Conservation (phyloP, 2,888 invertebrate species). For the Nasonia oneida region DNA sequence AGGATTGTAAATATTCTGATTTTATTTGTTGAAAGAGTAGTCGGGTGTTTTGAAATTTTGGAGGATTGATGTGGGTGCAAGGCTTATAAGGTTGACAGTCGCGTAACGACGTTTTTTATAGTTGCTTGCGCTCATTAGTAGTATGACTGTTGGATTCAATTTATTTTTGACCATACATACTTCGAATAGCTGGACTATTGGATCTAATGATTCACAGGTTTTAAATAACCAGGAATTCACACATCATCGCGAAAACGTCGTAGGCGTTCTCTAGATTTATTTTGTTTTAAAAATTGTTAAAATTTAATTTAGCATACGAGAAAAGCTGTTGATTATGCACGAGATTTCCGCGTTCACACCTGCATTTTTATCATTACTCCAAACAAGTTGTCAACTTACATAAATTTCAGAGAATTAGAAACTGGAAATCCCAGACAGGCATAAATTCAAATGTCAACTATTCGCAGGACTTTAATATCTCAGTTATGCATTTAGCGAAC, state of each 20-base stretch:
- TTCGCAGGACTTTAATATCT: constrained; percentile 16
- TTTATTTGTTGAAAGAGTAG: neutral
- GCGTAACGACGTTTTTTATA: neutral
- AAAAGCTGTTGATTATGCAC: neutral
- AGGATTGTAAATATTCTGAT: neutral
- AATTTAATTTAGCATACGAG: too few relatives aligned
- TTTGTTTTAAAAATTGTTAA: too few relatives aligned
- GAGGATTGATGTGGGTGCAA: neutral
- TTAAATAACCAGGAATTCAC: neutral
- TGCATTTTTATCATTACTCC: neutral
- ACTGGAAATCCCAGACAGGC: neutral
- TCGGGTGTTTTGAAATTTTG: neutral
- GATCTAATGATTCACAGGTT: neutral
- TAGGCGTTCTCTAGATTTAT: too few relatives aligned
- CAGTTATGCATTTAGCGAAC: constrained; percentile 17
- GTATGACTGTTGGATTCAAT: neutral
- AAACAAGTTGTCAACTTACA: neutral
- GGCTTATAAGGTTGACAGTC: neutral
- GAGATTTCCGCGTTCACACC: neutral
- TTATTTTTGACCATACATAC: neutral
- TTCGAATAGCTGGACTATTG: neutral
- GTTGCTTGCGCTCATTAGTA: neutral
- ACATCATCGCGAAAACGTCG: too few relatives aligned
- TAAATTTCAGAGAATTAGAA: constrained; percentile 1
- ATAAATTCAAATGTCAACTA: neutral